These are phyloP conservation scores for Colletes gigas DNA, from an alignment of 1,140 invertebrate species.

Conservation along the genomic window DNA sequence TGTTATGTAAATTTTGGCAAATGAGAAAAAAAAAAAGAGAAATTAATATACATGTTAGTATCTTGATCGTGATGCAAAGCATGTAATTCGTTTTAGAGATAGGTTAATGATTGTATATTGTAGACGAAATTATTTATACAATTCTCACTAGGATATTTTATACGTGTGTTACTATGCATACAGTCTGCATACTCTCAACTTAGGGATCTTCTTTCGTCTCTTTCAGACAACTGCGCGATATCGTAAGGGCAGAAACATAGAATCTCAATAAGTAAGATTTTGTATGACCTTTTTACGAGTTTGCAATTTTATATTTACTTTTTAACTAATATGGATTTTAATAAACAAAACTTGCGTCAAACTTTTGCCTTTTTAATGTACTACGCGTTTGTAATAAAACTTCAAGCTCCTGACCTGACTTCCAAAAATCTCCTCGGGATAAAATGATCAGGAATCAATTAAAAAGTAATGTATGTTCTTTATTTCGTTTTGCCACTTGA, in stretches of 20 bases:
- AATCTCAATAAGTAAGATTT: constrained; percentile 55
- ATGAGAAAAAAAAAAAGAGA: constrained; percentile 25
- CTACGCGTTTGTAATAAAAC: neutral
- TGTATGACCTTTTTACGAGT: constrained; percentile 66
- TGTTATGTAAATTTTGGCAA: constrained; percentile 51
- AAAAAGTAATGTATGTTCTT: too few species aligned
- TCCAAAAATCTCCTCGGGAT: too few species aligned
- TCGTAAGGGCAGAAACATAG: constrained; percentile 23
- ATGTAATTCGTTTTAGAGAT: constrained; percentile 53
- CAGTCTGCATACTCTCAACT: constrained; percentile 56
- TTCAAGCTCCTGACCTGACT: too few species aligned
- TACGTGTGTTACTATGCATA: constrained; percentile 23
- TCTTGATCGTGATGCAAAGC: constrained; percentile 44
- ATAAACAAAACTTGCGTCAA: constrained; percentile 50
- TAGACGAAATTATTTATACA: constrained; percentile 46
- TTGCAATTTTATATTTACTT: constrained; percentile 69
- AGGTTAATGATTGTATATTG: constrained; percentile 55
- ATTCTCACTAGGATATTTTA: constrained; percentile 37
- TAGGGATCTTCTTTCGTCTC: constrained; percentile 36
- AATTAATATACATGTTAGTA: constrained; percentile 58
- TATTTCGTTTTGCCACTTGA: too few species aligned
- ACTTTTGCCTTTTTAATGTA: neutral
- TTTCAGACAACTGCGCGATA: constrained; percentile 22
- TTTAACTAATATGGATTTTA: constrained; percentile 60
- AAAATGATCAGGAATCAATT: neutral